Evolutionary conservation across 2,888 invertebrate genomes (phyloP).

Genomic region (Caenorhabditis sulstoni): DNA sequence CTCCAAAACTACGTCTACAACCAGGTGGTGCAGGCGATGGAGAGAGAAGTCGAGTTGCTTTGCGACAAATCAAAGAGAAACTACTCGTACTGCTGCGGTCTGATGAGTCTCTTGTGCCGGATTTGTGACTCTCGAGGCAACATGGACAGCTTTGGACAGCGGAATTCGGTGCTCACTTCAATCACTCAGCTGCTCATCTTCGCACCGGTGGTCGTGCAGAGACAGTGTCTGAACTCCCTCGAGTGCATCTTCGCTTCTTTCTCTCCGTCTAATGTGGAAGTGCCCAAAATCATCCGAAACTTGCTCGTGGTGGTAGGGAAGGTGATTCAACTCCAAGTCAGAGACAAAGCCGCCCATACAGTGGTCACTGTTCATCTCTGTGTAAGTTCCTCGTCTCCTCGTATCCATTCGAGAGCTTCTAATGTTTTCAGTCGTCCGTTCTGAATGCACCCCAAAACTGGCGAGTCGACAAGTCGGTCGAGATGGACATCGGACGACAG

Average conservation of each 20-base stretch:
- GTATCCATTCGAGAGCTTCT: not conserved
- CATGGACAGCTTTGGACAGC: constrained; percentile 83
- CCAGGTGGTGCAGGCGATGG: constrained; percentile 78
- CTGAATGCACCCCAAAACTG: constrained; percentile 72
- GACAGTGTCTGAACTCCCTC: constrained; percentile 76
- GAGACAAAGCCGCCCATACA: constrained; percentile 73
- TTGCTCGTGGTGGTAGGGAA: constrained; percentile 76
- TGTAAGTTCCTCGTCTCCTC: constrained; percentile 51
- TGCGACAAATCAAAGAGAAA: constrained; percentile 76
- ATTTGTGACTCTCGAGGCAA: constrained; percentile 85
- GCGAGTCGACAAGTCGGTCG: constrained; percentile 71
- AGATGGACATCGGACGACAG: constrained; percentile 70
- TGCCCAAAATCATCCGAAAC: constrained; percentile 73
- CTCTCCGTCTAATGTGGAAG: constrained; percentile 68
- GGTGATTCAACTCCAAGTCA: constrained; percentile 77
- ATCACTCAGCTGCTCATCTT: constrained; percentile 78
- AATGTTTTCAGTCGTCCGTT: constrained; percentile 67
- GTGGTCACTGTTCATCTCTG: constrained; percentile 70
- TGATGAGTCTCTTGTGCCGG: constrained; percentile 76
- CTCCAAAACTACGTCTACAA: constrained; percentile 79
- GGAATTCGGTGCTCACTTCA: constrained; percentile 70
- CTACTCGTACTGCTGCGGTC: constrained; percentile 79
- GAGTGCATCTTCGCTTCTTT: constrained; percentile 75
- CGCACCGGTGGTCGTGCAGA: constrained; percentile 77
- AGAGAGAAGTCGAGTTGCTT: constrained; percentile 75